Evolutionary conservation across 2,888 invertebrate genomes (phyloP), one percentile per base, ranked within the genome.

Genomic region (Trachelus iudaicus): DNA sequence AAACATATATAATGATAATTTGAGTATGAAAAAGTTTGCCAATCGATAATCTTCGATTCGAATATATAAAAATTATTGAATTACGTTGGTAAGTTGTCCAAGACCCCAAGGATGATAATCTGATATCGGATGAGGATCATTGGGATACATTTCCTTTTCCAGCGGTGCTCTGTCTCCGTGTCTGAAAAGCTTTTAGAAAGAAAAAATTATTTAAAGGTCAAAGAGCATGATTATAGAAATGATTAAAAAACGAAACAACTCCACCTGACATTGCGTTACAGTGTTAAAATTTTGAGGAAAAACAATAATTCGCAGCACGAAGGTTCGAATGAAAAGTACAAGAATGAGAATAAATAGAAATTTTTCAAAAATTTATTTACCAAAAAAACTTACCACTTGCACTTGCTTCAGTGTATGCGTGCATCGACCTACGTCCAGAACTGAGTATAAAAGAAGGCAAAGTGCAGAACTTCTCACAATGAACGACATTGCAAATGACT

Each of bases 51-150:
- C 40, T 40, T 40, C 15, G 4, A 40, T 40, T 40, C 0, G 15
- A 40, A 15, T 15, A 40, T 15, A 40, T 4, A 40, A 6, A 15
- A 6, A 15, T 40, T 40, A 40, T 15, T 40, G 75, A 84, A 83
- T 88, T 88, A 93, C 94, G 82, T 92, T 92, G 4, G 94, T 93
- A 37, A 94, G 89, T 81, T 94, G 93, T 13, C 93, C 93, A 83
- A 92, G 91, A 13, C 94, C 94, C 83, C 93, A 92, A 1, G 93
- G 94, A 91, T 93, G 93, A 76, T 91, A 91, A 23, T 88, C 88
- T 37, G 92, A 91, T 71, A 92, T 87, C 31, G 87, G 83, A 82
- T 93, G 88, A 0, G 92, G 92, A 87, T 94, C 94, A 31, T 91
- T 93, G 30, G 93, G 92, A 83, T 92, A 93, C 12, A 90, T 85